Percentiles rank a stretch among this genome's conserved stretches.
phyloP scores from a whole-genome alignment of 2,888 invertebrate species.

The Tinea trinotella region DNA sequence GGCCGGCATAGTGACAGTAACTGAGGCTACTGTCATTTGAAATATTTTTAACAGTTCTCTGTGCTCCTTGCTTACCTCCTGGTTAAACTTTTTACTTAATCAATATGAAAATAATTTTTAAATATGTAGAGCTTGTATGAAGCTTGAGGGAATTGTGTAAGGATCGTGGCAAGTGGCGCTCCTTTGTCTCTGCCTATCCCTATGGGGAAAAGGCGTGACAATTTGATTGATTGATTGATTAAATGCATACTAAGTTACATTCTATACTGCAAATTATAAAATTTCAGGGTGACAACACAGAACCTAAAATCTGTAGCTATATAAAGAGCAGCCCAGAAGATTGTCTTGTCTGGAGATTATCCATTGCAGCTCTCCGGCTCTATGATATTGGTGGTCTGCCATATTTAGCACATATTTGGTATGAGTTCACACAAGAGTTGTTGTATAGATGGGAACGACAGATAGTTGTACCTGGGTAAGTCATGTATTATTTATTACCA shows the following conservation, averaged over 20 bases:
- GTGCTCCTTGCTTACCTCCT: too few species aligned
- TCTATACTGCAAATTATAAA: neutral
- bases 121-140: too few species aligned
- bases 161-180: too few species aligned
- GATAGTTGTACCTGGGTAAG: constrained; percentile 87
- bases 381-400: constrained; percentile 83
- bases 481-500: too few species aligned
- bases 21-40: too few species aligned
- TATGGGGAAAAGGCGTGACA: too few species aligned
- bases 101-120: too few species aligned
- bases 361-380: constrained; percentile 81
- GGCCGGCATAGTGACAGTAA: too few species aligned
- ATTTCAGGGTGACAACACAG: constrained; percentile 58
- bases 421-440: constrained; percentile 92
- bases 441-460: constrained; percentile 91
- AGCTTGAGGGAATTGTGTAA: too few species aligned
- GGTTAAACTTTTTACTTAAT: too few species aligned
- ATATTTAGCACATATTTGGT: constrained; percentile 92
- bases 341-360: constrained; percentile 86
- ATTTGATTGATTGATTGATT: too few species aligned
- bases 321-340: constrained; percentile 85
- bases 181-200: neutral
- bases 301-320: constrained; percentile 58
- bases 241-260: neutral
- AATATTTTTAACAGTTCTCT: too few species aligned